These are phyloP conservation scores for Seira musarum DNA, from an alignment of 2,888 invertebrate genomes.

Conservation along the genomic window DNA sequence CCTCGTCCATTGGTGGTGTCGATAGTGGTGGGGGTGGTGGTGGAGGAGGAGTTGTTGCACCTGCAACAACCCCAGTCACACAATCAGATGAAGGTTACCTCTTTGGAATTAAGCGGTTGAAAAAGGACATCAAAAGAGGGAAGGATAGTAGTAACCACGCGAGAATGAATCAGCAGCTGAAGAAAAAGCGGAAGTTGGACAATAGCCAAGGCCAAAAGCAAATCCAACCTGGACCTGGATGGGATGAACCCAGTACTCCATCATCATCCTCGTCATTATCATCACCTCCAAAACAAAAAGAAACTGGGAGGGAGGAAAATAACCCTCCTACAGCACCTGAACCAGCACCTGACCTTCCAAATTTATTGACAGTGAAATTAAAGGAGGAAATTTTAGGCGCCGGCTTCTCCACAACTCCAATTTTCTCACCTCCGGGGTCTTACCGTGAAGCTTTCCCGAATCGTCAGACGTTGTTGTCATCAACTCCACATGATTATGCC, in stretches of 20 bases:
- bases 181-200: slow-evolving; percentile 59
- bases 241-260: no score
- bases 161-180: slow-evolving; percentile 40
- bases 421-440: slow-evolving; percentile 35
- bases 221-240: slow-evolving; percentile 3
- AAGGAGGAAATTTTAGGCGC: slow-evolving; percentile 47
- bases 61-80: slow-evolving; percentile 46
- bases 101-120: slow-evolving; percentile 39
- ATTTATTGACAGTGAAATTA: slow-evolving; percentile 33
- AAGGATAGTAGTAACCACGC: slow-evolving; percentile 38
- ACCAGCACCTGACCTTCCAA: slow-evolving; percentile 37
- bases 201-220: slow-evolving; percentile 44
- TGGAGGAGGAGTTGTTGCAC: slow-evolving; percentile 44
- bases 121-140: slow-evolving; percentile 47
- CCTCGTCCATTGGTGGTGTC: no score
- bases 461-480: slow-evolving; percentile 1
- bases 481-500: slow-evolving; percentile 20
- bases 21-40: no score
- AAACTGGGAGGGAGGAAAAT: no score
- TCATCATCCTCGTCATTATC: no score
- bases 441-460: slow-evolving; percentile 32
- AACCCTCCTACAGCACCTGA: no score
- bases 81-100: slow-evolving; percentile 23
- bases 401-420: slow-evolving; percentile 28
- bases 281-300: no score